Evolutionary conservation across 2,888 invertebrate species (phyloP).

Genomic region (Hipparchia semele): DNA sequence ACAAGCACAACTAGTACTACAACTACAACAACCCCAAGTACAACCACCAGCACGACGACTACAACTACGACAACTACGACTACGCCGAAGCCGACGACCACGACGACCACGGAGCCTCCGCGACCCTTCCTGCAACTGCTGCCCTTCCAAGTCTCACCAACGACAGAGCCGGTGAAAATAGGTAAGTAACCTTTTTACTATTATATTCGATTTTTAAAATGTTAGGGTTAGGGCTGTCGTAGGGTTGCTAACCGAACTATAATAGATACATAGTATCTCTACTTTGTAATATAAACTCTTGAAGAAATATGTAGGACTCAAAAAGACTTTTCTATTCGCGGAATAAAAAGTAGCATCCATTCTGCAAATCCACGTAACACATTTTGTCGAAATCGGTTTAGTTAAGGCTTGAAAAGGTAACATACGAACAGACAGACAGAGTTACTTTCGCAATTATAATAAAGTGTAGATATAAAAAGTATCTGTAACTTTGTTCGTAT

Average conservation of each 20-base stretch:
- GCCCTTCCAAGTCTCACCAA: slow-evolving; percentile 65
- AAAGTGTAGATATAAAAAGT: background rate
- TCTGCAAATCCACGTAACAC: no score
- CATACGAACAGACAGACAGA: no score
- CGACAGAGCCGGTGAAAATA: slow-evolving; percentile 56
- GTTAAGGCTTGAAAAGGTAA: no score
- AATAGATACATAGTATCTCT: no score
- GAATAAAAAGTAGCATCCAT: no score
- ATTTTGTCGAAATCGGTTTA: no score
- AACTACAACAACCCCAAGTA: slow-evolving; percentile 67
- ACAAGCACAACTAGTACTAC: slow-evolving; percentile 59
- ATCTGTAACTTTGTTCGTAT: background rate
- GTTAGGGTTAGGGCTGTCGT: background rate
- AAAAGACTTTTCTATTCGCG: no score
- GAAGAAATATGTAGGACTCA: no score
- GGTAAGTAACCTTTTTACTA: slow-evolving; percentile 52
- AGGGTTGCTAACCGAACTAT: no score
- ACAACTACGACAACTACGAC: slow-evolving; percentile 56
- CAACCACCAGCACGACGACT: slow-evolving; percentile 67
- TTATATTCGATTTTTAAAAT: background rate
- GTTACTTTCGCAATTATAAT: background rate
- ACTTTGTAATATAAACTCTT: no score
- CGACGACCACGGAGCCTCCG: slow-evolving; percentile 53
- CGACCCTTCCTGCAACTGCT: slow-evolving; percentile 72
- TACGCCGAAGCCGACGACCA: slow-evolving; percentile 56